Evolutionary conservation across 2,113 vertebrate species (phyloP).

Genomic region (Chaenogobius annularis): DNA sequence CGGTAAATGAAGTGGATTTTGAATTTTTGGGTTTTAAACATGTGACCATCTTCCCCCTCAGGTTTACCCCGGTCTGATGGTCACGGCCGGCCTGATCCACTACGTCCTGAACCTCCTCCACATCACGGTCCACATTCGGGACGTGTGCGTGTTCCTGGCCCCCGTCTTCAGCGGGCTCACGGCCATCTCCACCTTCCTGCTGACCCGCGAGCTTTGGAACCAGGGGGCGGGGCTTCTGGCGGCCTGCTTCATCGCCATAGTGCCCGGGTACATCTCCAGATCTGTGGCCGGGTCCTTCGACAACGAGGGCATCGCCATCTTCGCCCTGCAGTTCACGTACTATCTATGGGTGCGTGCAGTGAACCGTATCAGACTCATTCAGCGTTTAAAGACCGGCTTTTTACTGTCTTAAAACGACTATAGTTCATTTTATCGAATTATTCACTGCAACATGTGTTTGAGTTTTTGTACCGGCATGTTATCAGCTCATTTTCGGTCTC

Average conservation of each 20-base stretch:
- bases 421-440: too few species aligned
- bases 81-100: conserved; percentile 98
- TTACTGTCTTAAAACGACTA: too few species aligned
- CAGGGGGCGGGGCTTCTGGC: conserved; percentile 96
- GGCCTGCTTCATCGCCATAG: conserved; percentile 98
- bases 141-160: conserved; percentile 97
- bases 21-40: background rate
- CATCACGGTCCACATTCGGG: conserved; percentile 96
- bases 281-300: conserved; percentile 98
- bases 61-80: conserved; percentile 98
- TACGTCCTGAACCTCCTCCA: conserved; percentile 96
- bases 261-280: conserved; percentile 97
- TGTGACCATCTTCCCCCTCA: conserved; percentile 50
- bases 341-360: conserved; percentile 89
- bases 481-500: too few species aligned
- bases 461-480: too few species aligned
- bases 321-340: conserved; percentile 99
- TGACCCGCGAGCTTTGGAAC: conserved; percentile 98
- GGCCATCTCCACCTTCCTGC: conserved; percentile 95
- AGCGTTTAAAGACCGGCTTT: too few species aligned
- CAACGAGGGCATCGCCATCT: conserved; percentile 99
- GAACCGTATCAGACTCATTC: background rate
- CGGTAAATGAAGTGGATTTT: too few species aligned
- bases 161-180: conserved; percentile 98
- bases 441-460: too few species aligned